Base-by-base conservation (phyloP, 2,113 vertebrate species). In the Labrus mixtus region DNA sequence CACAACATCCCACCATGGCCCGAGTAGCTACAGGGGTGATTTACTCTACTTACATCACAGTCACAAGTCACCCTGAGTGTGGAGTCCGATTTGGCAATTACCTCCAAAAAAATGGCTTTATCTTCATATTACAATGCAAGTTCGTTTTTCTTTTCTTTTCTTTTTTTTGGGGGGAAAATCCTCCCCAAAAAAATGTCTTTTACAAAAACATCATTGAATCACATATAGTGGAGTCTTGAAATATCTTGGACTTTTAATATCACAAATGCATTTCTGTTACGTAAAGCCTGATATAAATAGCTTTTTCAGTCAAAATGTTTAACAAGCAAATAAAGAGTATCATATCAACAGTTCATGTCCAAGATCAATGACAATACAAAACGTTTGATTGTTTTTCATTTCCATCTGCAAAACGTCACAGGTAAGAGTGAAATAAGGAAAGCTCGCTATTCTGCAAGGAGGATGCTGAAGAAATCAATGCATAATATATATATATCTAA, bases 221-320 rank as follows among this genome's bases (percentile, higher is more conserved):
- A 96, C 95, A 97, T 91, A 95, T 62, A 83, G 78, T 94, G 75
- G 70, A 95, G 93, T 94, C 94, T 93, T 96, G 94, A 90, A 96
- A 95, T 94, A 71, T 73, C 71, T 59, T 94, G 93, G 95, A 95
- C 94, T 94, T 79, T 95, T 68, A 93, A 96, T 96, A 95, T 95
- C 94, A 96, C 95, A 97, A 97, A 95, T 94, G 94, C 94, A 93
- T 94, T 91, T 17, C 43, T 93, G 95, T 94, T 94, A 95, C 95
- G 95, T 96, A 96, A 97, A 98, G 95, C 95, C 95, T 93, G 94
- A 94, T 95, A 96, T 96, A 97, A 96, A 96, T 96, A 97, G 95
- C 93, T 94, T 95, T 95, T 90, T 96, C 95, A 95, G 94, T 96
- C 95, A 95, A 96, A 91, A 96, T 96, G 96, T 93, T 96, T 94